Base-by-base conservation (phyloP, 2,797 vertebrate genomes). In the Cyclura pinguis region DNA sequence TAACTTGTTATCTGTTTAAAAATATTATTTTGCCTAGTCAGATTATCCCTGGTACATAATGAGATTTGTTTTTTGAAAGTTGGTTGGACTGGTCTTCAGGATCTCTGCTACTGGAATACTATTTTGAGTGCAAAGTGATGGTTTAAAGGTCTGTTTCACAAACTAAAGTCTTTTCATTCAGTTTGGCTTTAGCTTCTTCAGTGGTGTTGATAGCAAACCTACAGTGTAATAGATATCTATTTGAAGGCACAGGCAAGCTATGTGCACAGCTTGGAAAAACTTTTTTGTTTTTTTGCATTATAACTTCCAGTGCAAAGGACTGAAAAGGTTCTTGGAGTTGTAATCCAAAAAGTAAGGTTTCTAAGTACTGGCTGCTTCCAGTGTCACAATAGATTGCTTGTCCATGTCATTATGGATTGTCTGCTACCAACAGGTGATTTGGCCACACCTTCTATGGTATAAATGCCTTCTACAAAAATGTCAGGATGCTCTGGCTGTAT, bases 31-130 rank as follows among this genome's bases (percentile, higher is more conserved):
- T 88, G 80, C 62, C 18, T 59, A 3, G 85, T 16, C 29, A 4
- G 47, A 90, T 81, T 47, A 6, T 85, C 90, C 78, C 86, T 85
- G 83, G 50, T 1, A 80, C 18, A 73, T 59, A 59, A 78, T 84
- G 76, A 38, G n/a, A 64, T 10, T 77, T 29, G 6, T n/a, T 27
- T 73, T 92, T 88, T 86, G 91, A 93, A 85, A 81, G 4, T 29
- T 47, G 0, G 2, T 0, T 0, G 88, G 35, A 91, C 50, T 24
- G 82, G 55, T 12, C 29, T 82, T 35, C 55, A 59, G 35, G n/a
- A 22, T 8, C 55, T 73, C 24, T 50, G 59, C 6, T 12, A 73
- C 42, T 57, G 52, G 12, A 20, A 22, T 62, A 77, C 6, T 29
- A 67, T 76, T 74, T 73, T 76, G 55, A 24, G 42, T n/a, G 16